Evolutionary conservation across 2,113 vertebrate species (phyloP), one percentile per base, ranked within the genome.

Genomic region (Dolichotis patagonum): DNA sequence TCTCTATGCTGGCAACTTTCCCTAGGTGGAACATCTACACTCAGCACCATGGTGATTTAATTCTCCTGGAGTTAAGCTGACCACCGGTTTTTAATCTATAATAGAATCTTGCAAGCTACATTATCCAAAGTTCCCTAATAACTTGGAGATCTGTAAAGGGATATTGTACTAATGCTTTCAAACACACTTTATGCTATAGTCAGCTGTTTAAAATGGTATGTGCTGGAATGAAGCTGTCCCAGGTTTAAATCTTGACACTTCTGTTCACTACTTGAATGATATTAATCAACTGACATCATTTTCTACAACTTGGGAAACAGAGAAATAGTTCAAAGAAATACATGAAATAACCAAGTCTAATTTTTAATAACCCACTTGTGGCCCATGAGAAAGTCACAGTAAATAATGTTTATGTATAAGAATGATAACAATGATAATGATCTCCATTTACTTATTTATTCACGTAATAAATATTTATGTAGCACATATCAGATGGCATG

Each of bases 131-230:
- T 56, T 87, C 35, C 88, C 30, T 56, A 85, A 90, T 90, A 32
- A 84, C 26, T 58, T 73, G 3, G 22, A 30, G 20, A 54, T 93
- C 32, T 87, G 2, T 52, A 16, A 89, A 85, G 14, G 94, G 19
- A 3, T 17, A 83, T 8, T 22, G 2, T 24, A 69, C 22, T 60
- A 32, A 77, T 58, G 32, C 1, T 46, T 65, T 87, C 20, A n/a
- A 6, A 3, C 20, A 16, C 8, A 41, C 8, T 1, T 3, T 11
- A 20, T 16, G 46, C 1, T 17, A 81, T 17, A 65, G 2, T 10
- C 13, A 13, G 12, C 9, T 73, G 5, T 12, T 41, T 14, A 63
- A 10, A n/a, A 52, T 30, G 5, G 1, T 24, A 22, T 7, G 9
- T 19, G n/a, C 11, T 19, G 26, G 7, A 52, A 6, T 1, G 90